A percentile compares a stretch with the other conserved stretches of the same genome.
Conservation (phyloP, 2,888 invertebrate genomes). For the Orthonevra nobilis region DNA sequence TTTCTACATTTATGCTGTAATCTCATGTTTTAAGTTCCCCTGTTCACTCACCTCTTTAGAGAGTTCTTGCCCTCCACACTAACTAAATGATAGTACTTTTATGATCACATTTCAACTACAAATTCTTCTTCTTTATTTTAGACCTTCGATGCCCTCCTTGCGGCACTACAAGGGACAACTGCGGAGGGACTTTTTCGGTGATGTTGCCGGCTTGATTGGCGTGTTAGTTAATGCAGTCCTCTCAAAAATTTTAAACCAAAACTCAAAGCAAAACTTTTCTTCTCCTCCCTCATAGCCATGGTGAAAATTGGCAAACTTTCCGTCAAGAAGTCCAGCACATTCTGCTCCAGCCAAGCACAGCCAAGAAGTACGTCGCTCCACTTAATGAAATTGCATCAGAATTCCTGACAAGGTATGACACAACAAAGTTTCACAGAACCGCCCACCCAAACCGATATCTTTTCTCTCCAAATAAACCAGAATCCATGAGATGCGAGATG, state of each 20-base stretch:
- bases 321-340: conserved; percentile 91
- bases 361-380: conserved; percentile 87
- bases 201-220: conserved; percentile 87
- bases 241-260: neutral
- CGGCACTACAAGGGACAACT: conserved; percentile 86
- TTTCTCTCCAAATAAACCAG: conserved; percentile 77
- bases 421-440: too few species aligned
- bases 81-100: too few species aligned
- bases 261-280: neutral
- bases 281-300: conserved; percentile 84
- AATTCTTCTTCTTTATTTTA: conserved; percentile 58
- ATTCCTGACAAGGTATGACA: conserved; percentile 87
- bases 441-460: too few species aligned
- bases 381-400: conserved; percentile 88
- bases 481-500: conserved; percentile 84
- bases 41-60: neutral
- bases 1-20: too few species aligned
- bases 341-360: conserved; percentile 89
- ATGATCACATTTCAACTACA: too few species aligned
- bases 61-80: too few species aligned
- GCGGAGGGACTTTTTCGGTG: conserved; percentile 86
- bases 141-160: conserved; percentile 87
- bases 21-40: too few species aligned
- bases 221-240: conserved; percentile 82
- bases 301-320: conserved; percentile 92